phyloP scores from a whole-genome alignment of 2,888 invertebrate genomes.

The Sthenelais limicola region DNA sequence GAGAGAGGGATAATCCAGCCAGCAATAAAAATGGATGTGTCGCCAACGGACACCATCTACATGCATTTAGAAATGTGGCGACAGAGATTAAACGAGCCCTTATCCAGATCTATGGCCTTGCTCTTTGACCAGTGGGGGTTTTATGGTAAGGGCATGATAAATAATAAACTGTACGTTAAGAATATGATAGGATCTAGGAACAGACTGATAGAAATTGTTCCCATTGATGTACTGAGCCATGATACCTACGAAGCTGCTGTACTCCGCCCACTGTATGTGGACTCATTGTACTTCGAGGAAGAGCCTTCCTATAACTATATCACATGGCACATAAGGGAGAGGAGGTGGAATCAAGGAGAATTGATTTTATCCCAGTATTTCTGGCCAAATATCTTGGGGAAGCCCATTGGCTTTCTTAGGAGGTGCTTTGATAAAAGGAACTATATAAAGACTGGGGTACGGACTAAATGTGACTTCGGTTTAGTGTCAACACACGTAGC shows the following conservation, averaged over 20 bases:
- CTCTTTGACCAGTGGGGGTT: slow-evolving; percentile 61
- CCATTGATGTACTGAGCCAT: slow-evolving; percentile 65
- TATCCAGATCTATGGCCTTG: slow-evolving; percentile 61
- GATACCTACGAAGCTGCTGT: slow-evolving; percentile 66
- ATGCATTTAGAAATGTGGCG: slow-evolving; percentile 64
- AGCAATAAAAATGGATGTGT: slow-evolving; percentile 59
- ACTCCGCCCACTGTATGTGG: slow-evolving; percentile 59
- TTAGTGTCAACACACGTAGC: slow-evolving; percentile 63
- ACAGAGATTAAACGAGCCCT: slow-evolving; percentile 61
- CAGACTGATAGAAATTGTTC: slow-evolving; percentile 61
- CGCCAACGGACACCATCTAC: slow-evolving; percentile 59
- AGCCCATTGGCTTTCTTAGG: slow-evolving; percentile 59
- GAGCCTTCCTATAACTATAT: slow-evolving; percentile 63
- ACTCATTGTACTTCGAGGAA: slow-evolving; percentile 58
- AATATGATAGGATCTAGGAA: slow-evolving; percentile 60
- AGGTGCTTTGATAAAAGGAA: slow-evolving; percentile 58
- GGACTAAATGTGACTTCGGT: slow-evolving; percentile 60
- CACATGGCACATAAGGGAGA: slow-evolving; percentile 63
- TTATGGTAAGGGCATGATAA: slow-evolving; percentile 64
- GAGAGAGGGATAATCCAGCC: slow-evolving; percentile 64
- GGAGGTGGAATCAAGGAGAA: slow-evolving; percentile 65
- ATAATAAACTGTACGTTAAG: slow-evolving; percentile 62
- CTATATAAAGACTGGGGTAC: slow-evolving; percentile 59
- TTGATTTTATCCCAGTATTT: slow-evolving; percentile 62
- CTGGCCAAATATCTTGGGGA: slow-evolving; percentile 60